phyloP scores from a whole-genome alignment of 2,113 vertebrate genomes.

The Todiramphus saurophagus region DNA sequence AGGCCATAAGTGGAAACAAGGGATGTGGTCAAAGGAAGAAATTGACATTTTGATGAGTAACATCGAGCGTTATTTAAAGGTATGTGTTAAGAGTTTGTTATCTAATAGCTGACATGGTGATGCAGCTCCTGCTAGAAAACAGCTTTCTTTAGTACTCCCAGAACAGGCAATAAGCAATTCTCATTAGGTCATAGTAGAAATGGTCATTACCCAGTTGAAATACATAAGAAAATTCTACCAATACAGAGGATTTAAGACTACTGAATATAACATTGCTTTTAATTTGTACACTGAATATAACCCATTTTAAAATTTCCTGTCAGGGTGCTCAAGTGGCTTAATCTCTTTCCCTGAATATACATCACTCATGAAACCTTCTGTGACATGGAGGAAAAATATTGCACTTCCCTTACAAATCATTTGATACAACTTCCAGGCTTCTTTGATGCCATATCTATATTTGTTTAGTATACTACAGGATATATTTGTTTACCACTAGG shows the following conservation, averaged over 20 bases:
- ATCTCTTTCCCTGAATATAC: background rate
- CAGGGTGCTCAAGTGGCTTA: background rate
- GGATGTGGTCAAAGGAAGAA: constrained; percentile 99
- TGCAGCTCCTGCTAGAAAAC: background rate
- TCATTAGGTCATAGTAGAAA: background rate
- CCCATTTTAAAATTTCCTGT: background rate
- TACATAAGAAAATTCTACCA: background rate
- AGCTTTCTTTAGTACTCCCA: background rate
- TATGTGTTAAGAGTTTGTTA: constrained; percentile 51
- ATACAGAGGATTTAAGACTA: background rate
- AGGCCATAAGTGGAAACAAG: constrained; percentile 99
- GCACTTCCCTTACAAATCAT: background rate
- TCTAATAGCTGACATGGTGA: background rate
- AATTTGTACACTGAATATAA: background rate
- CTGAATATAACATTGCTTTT: background rate
- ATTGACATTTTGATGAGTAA: constrained; percentile 97
- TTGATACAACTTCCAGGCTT: background rate
- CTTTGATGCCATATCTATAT: background rate
- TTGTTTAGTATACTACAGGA: background rate
- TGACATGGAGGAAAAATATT: background rate
- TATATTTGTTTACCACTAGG: background rate
- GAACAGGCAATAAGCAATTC: background rate
- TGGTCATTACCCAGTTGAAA: background rate
- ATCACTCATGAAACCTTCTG: background rate
- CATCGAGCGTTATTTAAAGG: constrained; percentile 96